These are phyloP conservation scores for Oeneis ivallda DNA, from an alignment of 2,888 invertebrate species.

Conservation along the genomic window DNA sequence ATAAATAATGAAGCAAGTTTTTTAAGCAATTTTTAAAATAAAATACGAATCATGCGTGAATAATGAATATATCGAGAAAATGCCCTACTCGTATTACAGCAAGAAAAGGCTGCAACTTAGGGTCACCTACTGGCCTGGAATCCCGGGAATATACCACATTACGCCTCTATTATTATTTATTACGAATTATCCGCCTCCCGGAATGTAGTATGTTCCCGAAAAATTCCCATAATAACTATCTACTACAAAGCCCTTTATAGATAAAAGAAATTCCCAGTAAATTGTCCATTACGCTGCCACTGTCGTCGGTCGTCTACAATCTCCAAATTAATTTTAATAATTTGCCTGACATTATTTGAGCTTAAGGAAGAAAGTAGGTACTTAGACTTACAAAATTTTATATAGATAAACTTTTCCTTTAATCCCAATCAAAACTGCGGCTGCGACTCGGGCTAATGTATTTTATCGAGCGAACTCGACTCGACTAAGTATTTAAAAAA, in stretches of 20 bases:
- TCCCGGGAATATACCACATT: neutral
- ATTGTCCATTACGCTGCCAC: neutral
- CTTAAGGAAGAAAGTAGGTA: neutral
- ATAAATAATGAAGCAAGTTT: too few relatives aligned
- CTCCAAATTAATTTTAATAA: neutral
- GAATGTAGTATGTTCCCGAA: too few relatives aligned
- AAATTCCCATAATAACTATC: too few relatives aligned
- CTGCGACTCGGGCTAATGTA: neutral
- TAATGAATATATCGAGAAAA: neutral
- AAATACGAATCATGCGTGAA: too few relatives aligned
- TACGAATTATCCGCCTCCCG: neutral
- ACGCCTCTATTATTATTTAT: neutral
- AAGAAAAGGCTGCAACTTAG: neutral
- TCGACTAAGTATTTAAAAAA: neutral
- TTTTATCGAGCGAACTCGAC: neutral
- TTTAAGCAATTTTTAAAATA: too few relatives aligned
- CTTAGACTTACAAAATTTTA: too few relatives aligned
- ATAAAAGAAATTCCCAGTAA: neutral
- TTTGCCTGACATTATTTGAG: neutral
- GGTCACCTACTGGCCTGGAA: slow-evolving; percentile 1
- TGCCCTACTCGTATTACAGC: neutral
- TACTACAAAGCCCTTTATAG: too few relatives aligned
- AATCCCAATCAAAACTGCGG: neutral
- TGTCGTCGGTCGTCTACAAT: too few relatives aligned
- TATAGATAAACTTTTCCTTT: neutral